A percentile compares a stretch with the other conserved stretches of the same genome.
phyloP scores from a whole-genome alignment of 2,113 vertebrate genomes.

The Tricholaema leucomelas region DNA sequence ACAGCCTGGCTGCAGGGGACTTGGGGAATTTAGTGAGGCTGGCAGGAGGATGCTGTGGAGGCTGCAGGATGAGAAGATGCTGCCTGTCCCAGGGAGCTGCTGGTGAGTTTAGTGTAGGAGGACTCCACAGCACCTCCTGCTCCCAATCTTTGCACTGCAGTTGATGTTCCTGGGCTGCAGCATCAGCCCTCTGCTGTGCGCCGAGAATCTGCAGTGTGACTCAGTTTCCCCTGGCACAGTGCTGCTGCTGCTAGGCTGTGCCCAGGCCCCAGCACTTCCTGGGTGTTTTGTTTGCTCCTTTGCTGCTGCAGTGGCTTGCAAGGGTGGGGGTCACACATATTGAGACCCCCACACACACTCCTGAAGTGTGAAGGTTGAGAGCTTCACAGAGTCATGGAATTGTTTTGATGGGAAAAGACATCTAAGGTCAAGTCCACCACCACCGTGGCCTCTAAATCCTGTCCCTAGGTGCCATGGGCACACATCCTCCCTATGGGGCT shows the following conservation, averaged over 20 bases:
- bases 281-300: not conserved
- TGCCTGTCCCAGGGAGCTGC: not conserved
- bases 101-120: not conserved
- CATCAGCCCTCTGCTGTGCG: not conserved
- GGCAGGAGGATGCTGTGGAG: rapidly evolving
- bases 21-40: not conserved
- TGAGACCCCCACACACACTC: not conserved
- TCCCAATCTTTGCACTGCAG: not conserved
- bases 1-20: not conserved
- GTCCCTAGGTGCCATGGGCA: too few relatives aligned
- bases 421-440: too few relatives aligned
- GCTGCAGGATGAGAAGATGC: not conserved
- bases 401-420: too few relatives aligned
- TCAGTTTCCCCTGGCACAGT: not conserved
- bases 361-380: not conserved
- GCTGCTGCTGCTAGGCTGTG: rapidly evolving
- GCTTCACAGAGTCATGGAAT: not conserved
- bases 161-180: not conserved
- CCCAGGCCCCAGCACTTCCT: not conserved
- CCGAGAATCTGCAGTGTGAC: not conserved
- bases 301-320: not conserved
- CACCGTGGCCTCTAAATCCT: too few relatives aligned
- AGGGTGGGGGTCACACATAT: rapidly evolving
- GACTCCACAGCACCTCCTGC: not conserved
- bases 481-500: too few relatives aligned